phyloP scores from a whole-genome alignment of 2,797 vertebrate genomes.

The Capromys pilorides region DNA sequence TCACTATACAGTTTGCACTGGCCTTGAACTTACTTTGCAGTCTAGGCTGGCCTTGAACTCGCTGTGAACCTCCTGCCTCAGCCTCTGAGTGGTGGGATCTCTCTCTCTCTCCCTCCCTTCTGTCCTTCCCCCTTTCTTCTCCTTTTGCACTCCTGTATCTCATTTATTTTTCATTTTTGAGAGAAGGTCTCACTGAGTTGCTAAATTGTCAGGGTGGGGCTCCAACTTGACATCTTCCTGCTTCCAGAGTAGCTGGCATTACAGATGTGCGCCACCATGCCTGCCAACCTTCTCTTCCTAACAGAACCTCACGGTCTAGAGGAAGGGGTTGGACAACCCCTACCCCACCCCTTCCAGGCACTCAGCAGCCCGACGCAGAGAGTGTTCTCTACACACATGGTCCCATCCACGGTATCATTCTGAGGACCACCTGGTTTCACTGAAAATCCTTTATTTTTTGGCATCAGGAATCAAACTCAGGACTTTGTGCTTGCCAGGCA shows the following conservation, averaged over 20 bases:
- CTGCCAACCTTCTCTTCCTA: neutral
- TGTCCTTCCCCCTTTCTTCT: accelerated
- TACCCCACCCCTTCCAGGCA: neutral
- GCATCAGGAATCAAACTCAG: too few relatives aligned
- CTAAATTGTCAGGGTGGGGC: neutral
- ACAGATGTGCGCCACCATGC: neutral
- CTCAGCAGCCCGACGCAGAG: neutral
- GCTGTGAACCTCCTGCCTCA: neutral
- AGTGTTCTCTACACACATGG: neutral
- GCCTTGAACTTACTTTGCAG: neutral
- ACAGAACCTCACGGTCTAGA: neutral
- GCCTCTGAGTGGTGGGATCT: neutral
- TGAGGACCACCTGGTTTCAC: neutral
- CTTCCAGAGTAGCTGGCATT: neutral
- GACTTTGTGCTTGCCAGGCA: too few relatives aligned
- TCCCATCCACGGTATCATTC: too few relatives aligned
- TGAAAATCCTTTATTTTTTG: neutral
- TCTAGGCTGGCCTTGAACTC: neutral
- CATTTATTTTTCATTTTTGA: neutral
- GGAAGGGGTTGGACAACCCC: neutral
- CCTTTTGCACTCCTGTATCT: neutral
- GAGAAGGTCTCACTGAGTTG: neutral
- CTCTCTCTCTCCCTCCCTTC: too few relatives aligned
- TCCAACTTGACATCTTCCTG: neutral
- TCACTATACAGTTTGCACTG: too few relatives aligned